Evolutionary conservation across 1,140 invertebrate genomes (phyloP).

Genomic region (Cephus cinctus): DNA sequence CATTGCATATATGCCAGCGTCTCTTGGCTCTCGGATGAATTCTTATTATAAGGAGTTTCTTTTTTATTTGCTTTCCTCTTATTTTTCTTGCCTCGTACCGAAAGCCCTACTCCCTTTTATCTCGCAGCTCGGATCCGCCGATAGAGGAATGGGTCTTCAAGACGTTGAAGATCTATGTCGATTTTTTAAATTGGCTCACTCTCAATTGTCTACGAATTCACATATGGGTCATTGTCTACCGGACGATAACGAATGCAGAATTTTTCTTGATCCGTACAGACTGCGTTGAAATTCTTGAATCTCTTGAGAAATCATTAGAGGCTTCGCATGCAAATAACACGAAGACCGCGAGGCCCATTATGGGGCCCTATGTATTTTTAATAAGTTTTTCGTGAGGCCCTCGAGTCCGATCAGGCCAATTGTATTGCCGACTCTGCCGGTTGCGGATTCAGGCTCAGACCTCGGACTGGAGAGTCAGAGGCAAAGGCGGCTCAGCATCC

Average conservation of each 20-base stretch:
- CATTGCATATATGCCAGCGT: no score
- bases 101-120: neutral
- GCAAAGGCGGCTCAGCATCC: slow-evolving; percentile 41
- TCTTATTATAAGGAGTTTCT: slow-evolving; percentile 22
- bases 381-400: slow-evolving; percentile 46
- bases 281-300: neutral
- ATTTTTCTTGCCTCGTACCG: neutral
- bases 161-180: no score
- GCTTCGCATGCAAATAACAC: neutral
- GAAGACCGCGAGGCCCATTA: neutral
- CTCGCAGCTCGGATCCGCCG: no score
- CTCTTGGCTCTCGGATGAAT: slow-evolving; percentile 20
- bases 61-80: neutral
- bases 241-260: no score
- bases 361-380: slow-evolving; percentile 47
- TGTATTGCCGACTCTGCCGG: neutral
- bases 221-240: no score
- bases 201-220: no score
- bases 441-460: neutral
- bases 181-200: no score
- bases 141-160: no score
- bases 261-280: no score
- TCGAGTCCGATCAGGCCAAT: slow-evolving; percentile 32
- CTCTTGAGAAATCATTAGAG: neutral
- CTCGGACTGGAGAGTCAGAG: neutral